Evolutionary conservation across 1,140 invertebrate genomes (phyloP).

Genomic region (Heliconius congener): DNA sequence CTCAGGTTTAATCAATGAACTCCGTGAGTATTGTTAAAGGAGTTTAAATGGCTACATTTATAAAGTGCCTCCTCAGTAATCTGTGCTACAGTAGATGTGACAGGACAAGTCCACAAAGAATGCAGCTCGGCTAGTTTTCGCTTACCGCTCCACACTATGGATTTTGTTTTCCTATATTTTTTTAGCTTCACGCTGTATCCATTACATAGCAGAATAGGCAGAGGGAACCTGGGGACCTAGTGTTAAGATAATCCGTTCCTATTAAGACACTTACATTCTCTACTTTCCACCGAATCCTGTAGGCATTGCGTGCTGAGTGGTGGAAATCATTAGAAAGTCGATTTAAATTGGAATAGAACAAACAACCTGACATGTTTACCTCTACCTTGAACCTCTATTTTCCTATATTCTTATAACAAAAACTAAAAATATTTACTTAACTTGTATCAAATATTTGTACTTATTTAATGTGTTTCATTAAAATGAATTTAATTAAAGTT

Average conservation of each 20-base stretch:
- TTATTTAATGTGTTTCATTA: neutral
- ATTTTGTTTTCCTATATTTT: constrained; percentile 9
- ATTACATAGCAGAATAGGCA: too few species aligned
- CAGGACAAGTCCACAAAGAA: constrained; percentile 44
- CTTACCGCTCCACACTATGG: constrained; percentile 7
- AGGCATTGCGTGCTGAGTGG: too few species aligned
- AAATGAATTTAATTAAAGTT: neutral
- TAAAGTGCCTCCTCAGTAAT: neutral
- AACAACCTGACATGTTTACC: too few species aligned
- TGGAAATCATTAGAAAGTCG: too few species aligned
- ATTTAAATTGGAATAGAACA: too few species aligned
- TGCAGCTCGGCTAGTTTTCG: constrained; percentile 44
- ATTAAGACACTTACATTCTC: too few species aligned
- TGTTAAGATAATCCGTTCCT: too few species aligned
- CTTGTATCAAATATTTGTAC: neutral
- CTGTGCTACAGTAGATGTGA: neutral
- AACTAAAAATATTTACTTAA: neutral
- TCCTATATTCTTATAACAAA: too few species aligned
- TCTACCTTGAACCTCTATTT: too few species aligned
- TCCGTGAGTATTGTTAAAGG: neutral
- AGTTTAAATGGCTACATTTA: neutral
- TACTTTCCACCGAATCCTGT: too few species aligned
- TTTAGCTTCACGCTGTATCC: neutral
- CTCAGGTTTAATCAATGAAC: too few species aligned
- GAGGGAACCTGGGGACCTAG: too few species aligned